A percentile compares a stretch with the other conserved stretches of the same genome.
Conservation (phyloP, 2,888 invertebrate genomes). For the Autographa gamma region DNA sequence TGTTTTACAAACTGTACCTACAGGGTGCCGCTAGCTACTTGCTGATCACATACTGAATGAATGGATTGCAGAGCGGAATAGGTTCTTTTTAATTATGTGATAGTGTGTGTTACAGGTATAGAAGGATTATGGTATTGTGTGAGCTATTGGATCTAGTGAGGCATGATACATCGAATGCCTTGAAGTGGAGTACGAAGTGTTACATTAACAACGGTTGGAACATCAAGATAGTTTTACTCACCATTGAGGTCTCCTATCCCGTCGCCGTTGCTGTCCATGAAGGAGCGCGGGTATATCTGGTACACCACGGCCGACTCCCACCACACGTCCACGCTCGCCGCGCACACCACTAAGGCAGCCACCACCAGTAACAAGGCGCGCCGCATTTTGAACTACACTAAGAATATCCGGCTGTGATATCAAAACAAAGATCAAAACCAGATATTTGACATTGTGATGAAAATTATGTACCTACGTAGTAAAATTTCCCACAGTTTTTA, state of each 20-base stretch:
- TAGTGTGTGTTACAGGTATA: no score
- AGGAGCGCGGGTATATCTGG: conserved; percentile 93
- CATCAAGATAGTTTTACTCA: conserved; percentile 60
- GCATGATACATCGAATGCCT: no score
- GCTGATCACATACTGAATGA: no score
- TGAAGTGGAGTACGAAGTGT: no score
- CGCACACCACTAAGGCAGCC: conserved; percentile 18
- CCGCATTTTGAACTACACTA: conserved; percentile 28
- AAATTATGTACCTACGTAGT: neutral
- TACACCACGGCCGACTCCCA: conserved; percentile 93
- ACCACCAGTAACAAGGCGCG: conserved; percentile 22
- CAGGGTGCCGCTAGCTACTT: no score
- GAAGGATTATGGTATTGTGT: no score
- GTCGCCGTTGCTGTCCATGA: conserved; percentile 92
- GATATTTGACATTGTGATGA: neutral
- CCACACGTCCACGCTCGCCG: conserved; percentile 84
- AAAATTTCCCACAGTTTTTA: neutral
- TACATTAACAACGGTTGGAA: neutral
- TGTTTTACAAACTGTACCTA: no score
- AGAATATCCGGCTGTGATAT: neutral
- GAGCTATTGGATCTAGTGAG: no score
- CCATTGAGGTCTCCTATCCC: conserved; percentile 94
- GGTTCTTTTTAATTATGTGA: no score
- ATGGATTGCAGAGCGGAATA: no score
- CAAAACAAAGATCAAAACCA: neutral